Conservation (phyloP, 64 coral and sea anemone genomes). For the Montipora sp. region DNA sequence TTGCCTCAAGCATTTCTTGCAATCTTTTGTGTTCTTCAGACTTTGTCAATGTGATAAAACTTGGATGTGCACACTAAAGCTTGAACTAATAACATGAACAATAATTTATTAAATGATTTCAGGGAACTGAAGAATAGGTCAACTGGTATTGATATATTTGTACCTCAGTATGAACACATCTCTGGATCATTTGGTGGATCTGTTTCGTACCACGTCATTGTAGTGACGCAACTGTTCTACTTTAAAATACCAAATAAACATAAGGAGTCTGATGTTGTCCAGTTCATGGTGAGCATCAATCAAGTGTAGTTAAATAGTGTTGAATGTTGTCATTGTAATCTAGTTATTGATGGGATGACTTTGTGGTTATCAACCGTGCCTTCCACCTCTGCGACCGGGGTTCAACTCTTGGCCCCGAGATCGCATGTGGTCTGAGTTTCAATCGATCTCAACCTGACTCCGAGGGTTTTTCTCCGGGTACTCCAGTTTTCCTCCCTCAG, state of each 20-base stretch:
- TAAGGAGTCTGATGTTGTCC: conserved; percentile 98
- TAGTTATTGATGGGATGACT: no score
- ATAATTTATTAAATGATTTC: not conserved
- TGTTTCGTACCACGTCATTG: conserved; percentile 91
- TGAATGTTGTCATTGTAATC: no score
- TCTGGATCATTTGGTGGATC: conserved; percentile 79
- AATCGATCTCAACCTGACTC: no score
- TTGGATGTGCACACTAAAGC: not conserved
- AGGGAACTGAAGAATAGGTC: conserved; percentile 96
- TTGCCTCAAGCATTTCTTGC: no score
- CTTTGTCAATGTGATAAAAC: not conserved
- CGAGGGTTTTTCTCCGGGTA: no score
- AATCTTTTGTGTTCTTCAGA: no score
- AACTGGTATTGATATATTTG: conserved; percentile 91
- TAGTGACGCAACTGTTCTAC: conserved; percentile 92
- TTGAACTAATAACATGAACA: not conserved
- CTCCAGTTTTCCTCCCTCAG: no score
- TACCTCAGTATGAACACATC: conserved; percentile 83
- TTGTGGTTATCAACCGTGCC: no score
- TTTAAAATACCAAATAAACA: conserved; percentile 92
- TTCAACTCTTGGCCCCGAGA: no score
- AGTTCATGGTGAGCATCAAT: conserved; percentile 78
- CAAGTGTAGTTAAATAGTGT: no score
- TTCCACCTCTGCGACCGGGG: no score
- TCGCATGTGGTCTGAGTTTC: no score